Percentiles rank a stretch among this genome's conserved stretches.
These are phyloP conservation scores for Perca fluviatilis DNA, from an alignment of 2,113 vertebrate species.

Conservation along the genomic window DNA sequence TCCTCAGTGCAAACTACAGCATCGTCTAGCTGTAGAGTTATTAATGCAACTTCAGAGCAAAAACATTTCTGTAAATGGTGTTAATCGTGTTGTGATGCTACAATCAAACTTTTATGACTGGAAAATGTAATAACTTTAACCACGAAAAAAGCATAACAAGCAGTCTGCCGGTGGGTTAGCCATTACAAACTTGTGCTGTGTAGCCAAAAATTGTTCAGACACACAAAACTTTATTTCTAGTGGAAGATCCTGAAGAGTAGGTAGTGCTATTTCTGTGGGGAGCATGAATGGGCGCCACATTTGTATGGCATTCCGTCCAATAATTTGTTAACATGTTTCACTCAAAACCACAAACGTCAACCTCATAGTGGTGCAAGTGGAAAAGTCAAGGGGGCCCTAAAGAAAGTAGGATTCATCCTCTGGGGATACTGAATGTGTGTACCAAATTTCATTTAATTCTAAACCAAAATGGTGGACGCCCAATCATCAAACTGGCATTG, in stretches of 20 bases:
- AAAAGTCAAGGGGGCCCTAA: not conserved
- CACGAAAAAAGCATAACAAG: not conserved
- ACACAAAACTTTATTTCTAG: not conserved
- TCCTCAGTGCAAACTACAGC: conserved; percentile 39
- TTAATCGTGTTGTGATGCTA: not conserved
- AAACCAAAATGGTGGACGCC: not conserved
- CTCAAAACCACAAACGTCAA: not conserved
- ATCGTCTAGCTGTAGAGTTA: conserved; percentile 24
- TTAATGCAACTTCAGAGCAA: conserved; percentile 3
- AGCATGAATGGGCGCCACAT: not conserved
- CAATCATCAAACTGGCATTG: not conserved
- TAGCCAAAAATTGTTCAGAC: not conserved
- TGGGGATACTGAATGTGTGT: not conserved
- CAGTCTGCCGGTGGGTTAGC: not conserved
- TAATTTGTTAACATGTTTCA: not conserved
- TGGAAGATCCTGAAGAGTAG: not conserved
- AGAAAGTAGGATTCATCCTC: not conserved
- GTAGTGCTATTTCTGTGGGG: not conserved
- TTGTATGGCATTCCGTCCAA: not conserved
- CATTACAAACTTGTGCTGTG: not conserved
- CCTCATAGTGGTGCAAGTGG: not conserved
- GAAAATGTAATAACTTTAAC: not conserved
- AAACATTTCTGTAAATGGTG: too few relatives aligned
- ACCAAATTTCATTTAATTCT: not conserved
- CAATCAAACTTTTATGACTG: not conserved